A percentile compares a stretch with the other conserved stretches of the same genome.
Conservation (phyloP, 2,113 vertebrate genomes). For the crab-eating macaque (Macaca fascicularis) region T2T-MFA8v1.1 NC_088389.1:5840501-5841000, state of each 20-base stretch:
- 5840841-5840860: background rate
- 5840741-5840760: fast-evolving
- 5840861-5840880: background rate
- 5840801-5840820: background rate
- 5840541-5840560: background rate
- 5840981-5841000: background rate
- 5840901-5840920: background rate
- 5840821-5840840: fast-evolving
- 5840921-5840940: conserved; percentile 45
- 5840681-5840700: background rate
- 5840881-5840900: background rate
- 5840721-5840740: no score
- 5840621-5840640: background rate
- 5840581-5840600: background rate
- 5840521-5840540: background rate
- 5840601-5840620: no score
- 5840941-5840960: fast-evolving
- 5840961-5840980: background rate
- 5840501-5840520: background rate
- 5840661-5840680: background rate
- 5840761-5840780: background rate
- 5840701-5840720: background rate
- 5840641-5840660: background rate
- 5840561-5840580: background rate
- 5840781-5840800: fast-evolving